Conservation (phyloP, 1,140 invertebrate genomes). For the Heterodera carotae region DNA sequence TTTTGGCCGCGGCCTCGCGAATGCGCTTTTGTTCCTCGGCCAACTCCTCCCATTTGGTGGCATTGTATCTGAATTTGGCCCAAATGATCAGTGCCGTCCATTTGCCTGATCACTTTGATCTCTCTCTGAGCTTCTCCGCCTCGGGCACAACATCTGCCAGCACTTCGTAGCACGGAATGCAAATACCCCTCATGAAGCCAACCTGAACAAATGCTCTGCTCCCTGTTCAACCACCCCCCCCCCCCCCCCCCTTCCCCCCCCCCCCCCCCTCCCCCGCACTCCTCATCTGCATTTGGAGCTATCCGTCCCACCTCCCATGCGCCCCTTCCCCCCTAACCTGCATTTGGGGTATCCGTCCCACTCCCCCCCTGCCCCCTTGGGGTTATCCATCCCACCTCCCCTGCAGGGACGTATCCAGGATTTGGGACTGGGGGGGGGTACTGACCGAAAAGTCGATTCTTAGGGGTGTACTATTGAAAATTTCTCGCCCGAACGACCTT, state of each 20-base stretch:
- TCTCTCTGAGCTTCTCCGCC: slow-evolving; percentile 74
- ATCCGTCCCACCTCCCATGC: no score
- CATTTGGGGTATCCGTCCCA: no score
- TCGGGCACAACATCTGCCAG: slow-evolving; percentile 74
- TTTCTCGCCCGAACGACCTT: no score
- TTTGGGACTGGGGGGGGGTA: no score
- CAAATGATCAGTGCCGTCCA: slow-evolving; percentile 64
- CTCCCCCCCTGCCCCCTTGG: no score
- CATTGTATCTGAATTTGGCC: slow-evolving; percentile 56
- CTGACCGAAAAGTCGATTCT: no score
- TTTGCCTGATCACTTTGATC: slow-evolving; percentile 68
- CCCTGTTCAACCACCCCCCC: not conserved
- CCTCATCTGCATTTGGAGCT: not conserved
- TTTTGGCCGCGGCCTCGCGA: not conserved
- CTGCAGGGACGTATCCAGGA: no score
- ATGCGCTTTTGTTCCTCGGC: slow-evolving; percentile 64
- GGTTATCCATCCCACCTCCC: no score
- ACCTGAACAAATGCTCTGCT: slow-evolving; percentile 21
- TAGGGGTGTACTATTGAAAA: no score
- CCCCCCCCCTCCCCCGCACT: no score
- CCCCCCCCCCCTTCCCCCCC: not conserved
- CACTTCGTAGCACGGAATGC: slow-evolving; percentile 78
- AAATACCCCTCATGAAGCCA: slow-evolving; percentile 71
- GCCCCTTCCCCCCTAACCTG: no score
- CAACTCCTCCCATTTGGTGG: slow-evolving; percentile 69